Base-by-base conservation (phyloP, 2,888 invertebrate genomes). In the Linyphia triangularis region DNA sequence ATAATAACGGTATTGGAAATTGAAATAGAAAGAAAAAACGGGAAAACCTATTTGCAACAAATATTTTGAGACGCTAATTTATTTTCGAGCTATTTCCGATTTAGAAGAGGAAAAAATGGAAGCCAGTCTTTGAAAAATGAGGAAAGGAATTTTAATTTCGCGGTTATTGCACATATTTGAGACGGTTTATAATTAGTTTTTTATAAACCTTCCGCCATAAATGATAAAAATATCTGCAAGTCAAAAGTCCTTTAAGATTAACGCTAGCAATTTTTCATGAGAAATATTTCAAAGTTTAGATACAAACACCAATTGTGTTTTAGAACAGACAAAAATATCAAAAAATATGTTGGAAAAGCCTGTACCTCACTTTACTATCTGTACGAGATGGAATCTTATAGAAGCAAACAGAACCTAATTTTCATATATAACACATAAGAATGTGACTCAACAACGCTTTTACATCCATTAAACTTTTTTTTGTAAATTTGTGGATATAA, bases 81-180 rank as follows among this genome's bases (percentile, higher is more conserved):
- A 63, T 77, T 77, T 77, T 77, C 77, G 63, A 63, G 77, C 77
- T 40, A 61, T 77, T 77, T 73, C 73, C 73, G 73, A 73, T 73
- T 59, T 22, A 33, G 26, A 72, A 40, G 43, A 26, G 26, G 16
- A 33, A 73, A 59, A 77, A 77, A 63, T 7, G 4, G 57, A 59
- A 73, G 37, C 33, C 61, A 57, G 63, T 40, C 26, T 61, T 63
- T 77, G 77, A 77, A 63, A 77, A 77, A 77, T 77, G 77, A 77
- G 59, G 33, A 77, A 37, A 37, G 77, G 77, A 77, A 77, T 77
- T 77, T 77, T 61, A 77, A 77, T 77, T 77, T 77, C 63, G 77
- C 77, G 77, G 77, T 61, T 77, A 77, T 77, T 63, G 77, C 77
- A 77, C 77, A 61, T 63, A 40, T 63, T 77, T 63, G 37, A 16